Conservation (phyloP, 2,797 vertebrate genomes). For the Gallirallus australis region DNA sequence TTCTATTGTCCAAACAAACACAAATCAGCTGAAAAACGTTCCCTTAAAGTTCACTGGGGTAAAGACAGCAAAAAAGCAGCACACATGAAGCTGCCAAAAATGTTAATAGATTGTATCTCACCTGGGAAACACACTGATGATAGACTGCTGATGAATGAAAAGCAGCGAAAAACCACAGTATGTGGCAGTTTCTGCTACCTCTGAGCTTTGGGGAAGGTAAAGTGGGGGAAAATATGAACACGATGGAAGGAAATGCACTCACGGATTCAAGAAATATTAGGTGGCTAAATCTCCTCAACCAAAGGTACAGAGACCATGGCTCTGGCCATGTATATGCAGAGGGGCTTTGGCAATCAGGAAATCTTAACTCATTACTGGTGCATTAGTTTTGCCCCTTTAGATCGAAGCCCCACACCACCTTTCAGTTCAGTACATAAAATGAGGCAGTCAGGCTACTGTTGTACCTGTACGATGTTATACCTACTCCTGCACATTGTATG, state of each 20-base stretch:
- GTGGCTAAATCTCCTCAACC: background rate
- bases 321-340: background rate
- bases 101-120: slow-evolving; percentile 54
- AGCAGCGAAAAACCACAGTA: background rate
- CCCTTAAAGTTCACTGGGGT: slow-evolving; percentile 18
- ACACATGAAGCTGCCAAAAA: slow-evolving; percentile 19
- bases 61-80: background rate
- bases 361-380: background rate
- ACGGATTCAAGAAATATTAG: background rate
- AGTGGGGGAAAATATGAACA: slow-evolving; percentile 5
- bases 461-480: background rate
- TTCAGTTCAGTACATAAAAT: background rate
- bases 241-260: background rate
- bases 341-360: background rate
- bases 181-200: background rate
- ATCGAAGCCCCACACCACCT: background rate
- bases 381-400: background rate
- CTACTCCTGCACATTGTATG: background rate
- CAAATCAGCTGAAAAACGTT: background rate
- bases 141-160: background rate
- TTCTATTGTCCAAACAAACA: slow-evolving; percentile 20
- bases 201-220: slow-evolving; percentile 8
- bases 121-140: background rate
- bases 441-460: background rate
- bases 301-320: background rate